phyloP scores from a whole-genome alignment of 2,797 vertebrate genomes.

The Sebastes vulpes region DNA sequence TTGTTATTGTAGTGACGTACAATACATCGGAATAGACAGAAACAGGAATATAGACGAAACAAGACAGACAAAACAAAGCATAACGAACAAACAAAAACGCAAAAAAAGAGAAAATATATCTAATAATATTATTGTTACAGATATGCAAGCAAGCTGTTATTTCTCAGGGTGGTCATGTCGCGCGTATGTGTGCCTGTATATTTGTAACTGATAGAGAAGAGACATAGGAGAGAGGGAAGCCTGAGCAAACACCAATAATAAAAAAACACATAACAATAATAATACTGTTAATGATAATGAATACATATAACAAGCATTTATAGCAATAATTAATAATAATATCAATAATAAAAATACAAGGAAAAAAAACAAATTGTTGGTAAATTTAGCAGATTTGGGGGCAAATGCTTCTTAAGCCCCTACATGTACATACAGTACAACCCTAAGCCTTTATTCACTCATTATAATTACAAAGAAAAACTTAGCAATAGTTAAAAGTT shows the following conservation, averaged over 20 bases:
- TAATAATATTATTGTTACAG: not conserved
- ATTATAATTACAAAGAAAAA: not conserved
- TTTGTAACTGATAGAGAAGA: too few relatives aligned
- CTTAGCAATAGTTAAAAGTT: not conserved
- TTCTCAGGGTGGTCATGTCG: not conserved
- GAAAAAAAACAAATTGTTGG: too few relatives aligned
- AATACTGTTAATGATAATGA: too few relatives aligned
- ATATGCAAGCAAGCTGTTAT: fast-evolving
- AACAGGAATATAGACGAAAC: not conserved
- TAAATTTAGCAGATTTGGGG: too few relatives aligned
- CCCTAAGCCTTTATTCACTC: not conserved
- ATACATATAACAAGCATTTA: fast-evolving
- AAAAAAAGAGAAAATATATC: not conserved
- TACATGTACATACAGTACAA: not conserved
- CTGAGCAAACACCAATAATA: fast-evolving
- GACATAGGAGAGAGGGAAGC: too few relatives aligned
- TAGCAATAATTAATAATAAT: too few relatives aligned
- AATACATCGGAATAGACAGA: not conserved
- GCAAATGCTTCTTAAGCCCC: not conserved
- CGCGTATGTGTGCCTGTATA: not conserved
- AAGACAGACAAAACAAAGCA: not conserved
- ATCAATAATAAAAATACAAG: too few relatives aligned
- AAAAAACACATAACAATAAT: too few relatives aligned
- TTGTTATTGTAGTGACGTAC: too few relatives aligned
- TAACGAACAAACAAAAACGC: not conserved